Evolutionary conservation across 2,888 invertebrate genomes (phyloP).

Genomic region (Lymantria dispar): DNA sequence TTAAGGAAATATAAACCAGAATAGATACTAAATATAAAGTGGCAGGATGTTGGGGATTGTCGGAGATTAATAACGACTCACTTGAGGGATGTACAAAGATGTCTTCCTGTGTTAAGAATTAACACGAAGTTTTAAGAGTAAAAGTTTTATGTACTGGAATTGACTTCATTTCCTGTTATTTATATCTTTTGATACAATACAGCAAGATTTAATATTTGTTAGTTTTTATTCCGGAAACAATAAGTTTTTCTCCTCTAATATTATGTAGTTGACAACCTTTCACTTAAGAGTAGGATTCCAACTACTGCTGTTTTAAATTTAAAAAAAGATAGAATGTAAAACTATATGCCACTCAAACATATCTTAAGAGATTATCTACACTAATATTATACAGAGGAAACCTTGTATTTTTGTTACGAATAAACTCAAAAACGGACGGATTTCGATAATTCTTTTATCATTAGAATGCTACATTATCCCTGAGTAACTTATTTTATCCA

Average conservation of each 20-base stretch:
- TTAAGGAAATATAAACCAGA: slow-evolving; percentile 7
- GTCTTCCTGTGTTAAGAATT: slow-evolving; percentile 5
- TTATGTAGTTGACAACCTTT: too few species aligned
- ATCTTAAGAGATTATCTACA: too few species aligned
- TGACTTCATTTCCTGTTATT: neutral
- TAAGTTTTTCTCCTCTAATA: neutral
- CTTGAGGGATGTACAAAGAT: slow-evolving; percentile 1
- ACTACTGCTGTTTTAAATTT: too few species aligned
- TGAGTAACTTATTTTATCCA: too few species aligned
- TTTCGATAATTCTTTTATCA: too few species aligned
- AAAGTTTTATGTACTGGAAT: neutral
- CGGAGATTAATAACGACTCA: neutral
- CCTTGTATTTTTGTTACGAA: too few species aligned
- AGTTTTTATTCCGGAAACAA: neutral
- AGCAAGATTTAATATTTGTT: neutral
- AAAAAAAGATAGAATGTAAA: too few species aligned
- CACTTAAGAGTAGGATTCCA: too few species aligned
- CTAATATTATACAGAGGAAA: too few species aligned
- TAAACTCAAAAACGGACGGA: too few species aligned
- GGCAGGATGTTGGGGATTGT: slow-evolving; percentile 7
- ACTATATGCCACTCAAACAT: too few species aligned
- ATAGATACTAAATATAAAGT: slow-evolving; percentile 2
- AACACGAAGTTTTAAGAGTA: neutral
- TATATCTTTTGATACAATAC: neutral
- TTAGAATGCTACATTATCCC: too few species aligned